Conservation (phyloP, 53 echinoderm and acorn worm species). For the Astropecten irregularis region DNA sequence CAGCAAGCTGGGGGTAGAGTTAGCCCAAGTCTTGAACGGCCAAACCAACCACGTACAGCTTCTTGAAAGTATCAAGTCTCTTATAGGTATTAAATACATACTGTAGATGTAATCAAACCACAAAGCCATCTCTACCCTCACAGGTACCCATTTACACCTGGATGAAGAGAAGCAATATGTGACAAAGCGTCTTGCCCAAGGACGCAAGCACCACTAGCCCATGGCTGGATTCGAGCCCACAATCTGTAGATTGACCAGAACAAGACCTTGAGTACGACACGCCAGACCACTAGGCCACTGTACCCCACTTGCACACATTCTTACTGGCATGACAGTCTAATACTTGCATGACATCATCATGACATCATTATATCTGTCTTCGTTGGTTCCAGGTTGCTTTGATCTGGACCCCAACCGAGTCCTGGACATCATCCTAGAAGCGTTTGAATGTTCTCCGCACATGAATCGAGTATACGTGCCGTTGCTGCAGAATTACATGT, state of each 20-base stretch:
- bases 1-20: slow-evolving; percentile 84
- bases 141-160: too few relatives aligned
- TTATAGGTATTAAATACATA: slow-evolving; percentile 62
- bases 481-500: slow-evolving; percentile 87
- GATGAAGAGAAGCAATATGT: too few relatives aligned
- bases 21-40: slow-evolving; percentile 59
- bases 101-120: too few relatives aligned
- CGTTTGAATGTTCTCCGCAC: slow-evolving; percentile 86
- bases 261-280: too few relatives aligned
- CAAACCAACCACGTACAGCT: slow-evolving; percentile 46
- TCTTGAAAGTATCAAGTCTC: slow-evolving; percentile 78
- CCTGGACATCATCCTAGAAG: slow-evolving; percentile 93
- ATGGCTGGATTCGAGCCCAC: too few relatives aligned
- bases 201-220: too few relatives aligned
- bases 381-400: slow-evolving; percentile 77
- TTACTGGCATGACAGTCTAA: too few relatives aligned
- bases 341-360: background rate
- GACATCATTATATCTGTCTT: too few relatives aligned
- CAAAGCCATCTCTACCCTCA: too few relatives aligned
- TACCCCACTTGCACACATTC: background rate
- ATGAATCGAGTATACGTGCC: slow-evolving; percentile 78
- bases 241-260: too few relatives aligned
- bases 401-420: slow-evolving; percentile 96
- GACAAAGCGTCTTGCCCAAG: too few relatives aligned
- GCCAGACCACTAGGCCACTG: too few relatives aligned